Evolutionary conservation across 1,140 invertebrate species (phyloP), one percentile per base, ranked within the genome.

Genomic region (Melanaphis sacchari): DNA sequence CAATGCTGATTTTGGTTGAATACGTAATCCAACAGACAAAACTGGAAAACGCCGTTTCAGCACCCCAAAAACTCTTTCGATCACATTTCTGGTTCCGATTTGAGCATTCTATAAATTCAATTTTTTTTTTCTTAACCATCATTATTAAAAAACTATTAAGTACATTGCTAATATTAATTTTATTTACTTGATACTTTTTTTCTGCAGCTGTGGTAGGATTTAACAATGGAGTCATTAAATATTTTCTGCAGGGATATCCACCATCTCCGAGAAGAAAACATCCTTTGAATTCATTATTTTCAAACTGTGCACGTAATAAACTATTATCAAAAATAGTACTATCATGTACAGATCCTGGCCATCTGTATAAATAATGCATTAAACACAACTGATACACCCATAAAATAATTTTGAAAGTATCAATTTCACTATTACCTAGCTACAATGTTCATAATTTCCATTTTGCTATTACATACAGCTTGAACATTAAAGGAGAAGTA

Each of bases 401-500:
- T 41, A 82, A 82, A 38, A 82, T 84, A 41, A n/a, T 26, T 31
- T 31, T 0, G 1, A 41, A 84, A 84, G 0, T 84, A 41, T 84
- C 11, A 41, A 59, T 59, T 31, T 8, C 22, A 54, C 52, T 41
- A 84, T 31, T 84, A 84, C 52, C 95, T 93, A 66, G 94, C 94
- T 31, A 95, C 95, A 41, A 95, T 93, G 91, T 96, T 95, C 59
- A 94, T 94, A 22, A 96, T 95, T 91, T 89, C 93, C 6, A 95
- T 93, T 21, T 95, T 92, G 15, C 94, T 93, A 94, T 95, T 94
- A 93, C 94, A 95, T 21, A 95, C 94, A 38, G 94, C 94, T 95
- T 96, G 95, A 0, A 95, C 95, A 94, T 96, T 95, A 21, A 95
- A 93, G 21, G 95, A 95, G 94, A 95, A 95, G 84, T 94, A 95